A percentile compares a stretch with the other conserved stretches of the same genome.
Evolutionary conservation across 2,888 invertebrate genomes (phyloP).

Genomic region (Celastrina argiolus): DNA sequence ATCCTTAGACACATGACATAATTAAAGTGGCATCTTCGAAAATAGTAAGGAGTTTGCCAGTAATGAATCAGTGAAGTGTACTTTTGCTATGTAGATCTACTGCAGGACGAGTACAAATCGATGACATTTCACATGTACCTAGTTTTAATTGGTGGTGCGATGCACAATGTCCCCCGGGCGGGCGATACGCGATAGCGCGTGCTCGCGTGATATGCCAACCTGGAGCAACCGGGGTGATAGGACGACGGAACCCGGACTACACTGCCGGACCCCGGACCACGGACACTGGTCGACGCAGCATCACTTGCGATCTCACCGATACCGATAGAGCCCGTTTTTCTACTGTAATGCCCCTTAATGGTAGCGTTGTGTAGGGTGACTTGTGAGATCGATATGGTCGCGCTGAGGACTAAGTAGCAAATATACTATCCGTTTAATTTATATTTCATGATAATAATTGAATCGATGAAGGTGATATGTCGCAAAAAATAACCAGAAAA

Average conservation of each 20-base stretch:
- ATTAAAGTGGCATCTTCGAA: too few relatives aligned
- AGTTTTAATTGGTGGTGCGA: constrained; percentile 31
- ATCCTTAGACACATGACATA: too few relatives aligned
- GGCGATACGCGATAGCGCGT: constrained; percentile 37
- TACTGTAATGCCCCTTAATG: background rate
- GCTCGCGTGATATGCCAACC: constrained; percentile 64
- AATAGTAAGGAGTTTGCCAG: background rate
- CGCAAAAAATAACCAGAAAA: too few relatives aligned
- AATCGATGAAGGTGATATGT: too few relatives aligned
- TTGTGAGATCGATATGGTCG: background rate
- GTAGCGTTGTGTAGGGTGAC: background rate
- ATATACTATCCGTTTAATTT: too few relatives aligned
- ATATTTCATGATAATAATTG: too few relatives aligned
- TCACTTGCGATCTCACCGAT: background rate
- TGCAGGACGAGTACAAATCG: constrained; percentile 18
- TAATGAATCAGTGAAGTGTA: too few relatives aligned
- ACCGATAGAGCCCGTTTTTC: background rate
- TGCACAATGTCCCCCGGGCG: constrained; percentile 34
- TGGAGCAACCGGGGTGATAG: too few relatives aligned
- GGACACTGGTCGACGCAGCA: background rate
- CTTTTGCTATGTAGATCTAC: too few relatives aligned
- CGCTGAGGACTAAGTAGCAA: background rate
- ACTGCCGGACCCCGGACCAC: too few relatives aligned
- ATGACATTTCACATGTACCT: constrained; percentile 25
- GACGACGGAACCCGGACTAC: too few relatives aligned